Percentiles rank a stretch among this genome's conserved stretches.
These are phyloP conservation scores for Falco concolor DNA, from an alignment of 2,797 vertebrate species.

Conservation along the genomic window DNA sequence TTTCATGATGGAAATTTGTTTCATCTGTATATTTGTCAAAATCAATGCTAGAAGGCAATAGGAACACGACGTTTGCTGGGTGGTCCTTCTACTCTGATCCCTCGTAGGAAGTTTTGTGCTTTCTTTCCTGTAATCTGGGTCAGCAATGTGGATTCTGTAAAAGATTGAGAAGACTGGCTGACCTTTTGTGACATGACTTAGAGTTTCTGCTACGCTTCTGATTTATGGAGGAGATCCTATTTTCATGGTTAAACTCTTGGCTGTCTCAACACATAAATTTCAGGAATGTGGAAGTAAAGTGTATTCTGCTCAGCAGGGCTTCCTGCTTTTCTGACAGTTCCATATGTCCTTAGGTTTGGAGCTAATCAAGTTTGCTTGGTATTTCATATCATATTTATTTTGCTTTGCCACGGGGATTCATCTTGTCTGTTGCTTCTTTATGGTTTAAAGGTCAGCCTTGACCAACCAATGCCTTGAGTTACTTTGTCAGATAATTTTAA, in stretches of 20 bases:
- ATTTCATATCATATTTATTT: neutral
- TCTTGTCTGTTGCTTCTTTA: neutral
- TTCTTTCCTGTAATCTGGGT: neutral
- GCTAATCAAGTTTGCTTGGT: neutral
- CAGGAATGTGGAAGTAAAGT: neutral
- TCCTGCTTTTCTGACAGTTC: constrained; percentile 16
- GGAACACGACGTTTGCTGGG: neutral
- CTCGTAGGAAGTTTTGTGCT: neutral
- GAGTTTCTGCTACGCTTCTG: neutral
- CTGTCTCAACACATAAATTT: constrained; percentile 10
- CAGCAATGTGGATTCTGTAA: neutral
- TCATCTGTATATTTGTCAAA: neutral
- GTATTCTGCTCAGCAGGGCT: neutral
- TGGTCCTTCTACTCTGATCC: neutral
- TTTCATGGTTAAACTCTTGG: neutral
- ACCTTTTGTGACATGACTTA: neutral
- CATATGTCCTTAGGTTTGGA: constrained; percentile 20
- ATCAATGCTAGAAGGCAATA: neutral
- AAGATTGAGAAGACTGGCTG: neutral
- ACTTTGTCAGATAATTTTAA: neutral
- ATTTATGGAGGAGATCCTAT: neutral
- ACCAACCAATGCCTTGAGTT: neutral
- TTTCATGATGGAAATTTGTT: neutral
- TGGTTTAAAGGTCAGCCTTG: neutral
- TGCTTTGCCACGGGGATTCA: neutral